Base-by-base conservation (phyloP, 2,113 vertebrate genomes). In the Phyllostomus hastatus region DNA sequence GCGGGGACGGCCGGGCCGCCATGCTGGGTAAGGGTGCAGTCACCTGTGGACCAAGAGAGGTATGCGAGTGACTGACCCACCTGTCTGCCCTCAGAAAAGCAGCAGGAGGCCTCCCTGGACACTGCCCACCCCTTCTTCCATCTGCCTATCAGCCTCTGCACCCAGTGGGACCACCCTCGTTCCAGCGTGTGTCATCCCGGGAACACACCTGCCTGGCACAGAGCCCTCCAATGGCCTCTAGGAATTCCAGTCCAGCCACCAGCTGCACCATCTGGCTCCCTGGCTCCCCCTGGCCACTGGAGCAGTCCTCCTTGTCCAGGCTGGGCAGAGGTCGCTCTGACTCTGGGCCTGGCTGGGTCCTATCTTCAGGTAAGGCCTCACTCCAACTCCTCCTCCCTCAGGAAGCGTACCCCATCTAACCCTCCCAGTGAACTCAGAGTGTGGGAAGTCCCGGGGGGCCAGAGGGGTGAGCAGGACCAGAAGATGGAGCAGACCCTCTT, bases 1-100 rank as follows among this genome's bases (percentile, higher is more conserved):
- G 97, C 2, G 98, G 99, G 75, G 90, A 97, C 28, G 98, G 98
- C 98, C 99, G 35, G 41, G 57, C 38, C 1, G 86, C 95, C 97
- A 97, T 97, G 90, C 9, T 10, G 14, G 57, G 59, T 2, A 11
- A n/a, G n/a, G 52, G 17, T 26, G 24, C 48, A 46, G 50, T 46
- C 43, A 48, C 94, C 97, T 97, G 93, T 6, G 31, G 50, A 86
- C 50, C 4, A 10, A 93, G 66, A 17, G 26, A 81, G 15, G 38
- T 31, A 5, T 4, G 61, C 69, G 24, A 97, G 73, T 57, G 48
- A 43, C 10, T 50, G 48, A 43, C 10, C 1, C 33, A 7, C 61
- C 15, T 46, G 3, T 43, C 48, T 7, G 35, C 66, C 48, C 82
- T 20, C 9, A 69, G 6, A 94, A 93, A 93, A 43, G 50, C 31